These are phyloP conservation scores for Agrotis ipsilon DNA, from an alignment of 2,888 invertebrate species.

Conservation along the genomic window DNA sequence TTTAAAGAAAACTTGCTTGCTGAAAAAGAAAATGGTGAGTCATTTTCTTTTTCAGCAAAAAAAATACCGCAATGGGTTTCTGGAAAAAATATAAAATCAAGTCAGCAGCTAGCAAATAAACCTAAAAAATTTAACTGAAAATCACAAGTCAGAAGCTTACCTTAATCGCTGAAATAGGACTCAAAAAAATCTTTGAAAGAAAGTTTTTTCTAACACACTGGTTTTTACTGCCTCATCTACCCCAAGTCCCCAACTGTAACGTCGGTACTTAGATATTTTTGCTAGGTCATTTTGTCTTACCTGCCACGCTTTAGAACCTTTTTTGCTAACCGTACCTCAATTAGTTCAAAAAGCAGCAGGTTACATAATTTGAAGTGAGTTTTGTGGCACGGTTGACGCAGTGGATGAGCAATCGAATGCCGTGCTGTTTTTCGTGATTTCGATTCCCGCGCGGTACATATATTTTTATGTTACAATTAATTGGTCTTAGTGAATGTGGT, in stretches of 20 bases:
- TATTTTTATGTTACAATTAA: no score
- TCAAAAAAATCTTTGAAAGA: slow-evolving; percentile 3
- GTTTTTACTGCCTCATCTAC: slow-evolving; percentile 1
- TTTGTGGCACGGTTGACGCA: no score
- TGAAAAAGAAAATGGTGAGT: no score
- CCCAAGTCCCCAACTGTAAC: not conserved
- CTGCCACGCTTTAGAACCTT: slow-evolving; percentile 6
- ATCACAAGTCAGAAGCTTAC: not conserved
- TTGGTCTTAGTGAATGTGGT: no score
- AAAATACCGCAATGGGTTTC: no score
- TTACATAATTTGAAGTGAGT: not conserved
- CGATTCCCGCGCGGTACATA: no score
- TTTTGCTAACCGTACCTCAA: slow-evolving; percentile 13
- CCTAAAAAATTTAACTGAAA: no score
- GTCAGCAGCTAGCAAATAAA: no score
- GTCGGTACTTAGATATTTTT: slow-evolving; percentile 4
- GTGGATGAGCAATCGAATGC: no score
- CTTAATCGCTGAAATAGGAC: not conserved
- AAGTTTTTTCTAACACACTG: slow-evolving; percentile 10
- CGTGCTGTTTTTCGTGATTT: no score
- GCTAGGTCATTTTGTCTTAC: slow-evolving; percentile 15
- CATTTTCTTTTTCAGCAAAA: no score
- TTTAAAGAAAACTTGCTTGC: not conserved
- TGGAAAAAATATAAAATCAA: not conserved
- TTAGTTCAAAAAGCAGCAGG: not conserved